phyloP scores from a whole-genome alignment of 1,140 invertebrate genomes.

The Pinna nobilis region DNA sequence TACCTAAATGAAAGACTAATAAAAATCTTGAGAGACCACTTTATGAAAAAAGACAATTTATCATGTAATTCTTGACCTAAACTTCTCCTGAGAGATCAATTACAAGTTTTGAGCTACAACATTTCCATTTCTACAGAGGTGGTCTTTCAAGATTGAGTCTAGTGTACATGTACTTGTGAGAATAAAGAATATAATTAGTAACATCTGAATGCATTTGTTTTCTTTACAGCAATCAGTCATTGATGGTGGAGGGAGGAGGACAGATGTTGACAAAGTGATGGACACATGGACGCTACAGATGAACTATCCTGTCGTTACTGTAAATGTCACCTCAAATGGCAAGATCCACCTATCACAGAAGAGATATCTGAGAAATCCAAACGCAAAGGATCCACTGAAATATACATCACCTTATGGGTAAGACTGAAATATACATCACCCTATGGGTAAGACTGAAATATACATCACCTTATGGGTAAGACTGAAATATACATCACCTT shows the following conservation, averaged over 20 bases:
- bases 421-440: conserved; percentile 45
- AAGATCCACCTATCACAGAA: conserved; percentile 52
- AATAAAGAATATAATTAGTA: no score
- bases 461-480: conserved; percentile 43
- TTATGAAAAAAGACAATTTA: no score
- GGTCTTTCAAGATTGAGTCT: no score
- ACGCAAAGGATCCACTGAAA: conserved; percentile 54
- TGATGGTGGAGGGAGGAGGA: conserved; percentile 27
- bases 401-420: conserved; percentile 48
- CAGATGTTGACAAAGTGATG: conserved; percentile 82
- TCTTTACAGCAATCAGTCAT: conserved; percentile 49
- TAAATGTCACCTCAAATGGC: conserved; percentile 70
- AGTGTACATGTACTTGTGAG: no score
- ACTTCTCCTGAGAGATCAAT: no score
- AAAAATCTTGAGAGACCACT: no score
- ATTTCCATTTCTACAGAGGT: no score
- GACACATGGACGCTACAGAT: conserved; percentile 94
- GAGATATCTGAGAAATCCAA: conserved; percentile 52
- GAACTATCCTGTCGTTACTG: conserved; percentile 88
- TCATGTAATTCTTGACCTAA: no score
- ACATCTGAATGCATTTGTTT: neutral
- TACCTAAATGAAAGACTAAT: no score
- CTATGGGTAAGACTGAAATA: conserved; percentile 45
- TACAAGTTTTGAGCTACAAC: no score
- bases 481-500: conserved; percentile 47